These are phyloP conservation scores for Pterostichus niger DNA, from an alignment of 2,888 invertebrate species.

Conservation along the genomic window DNA sequence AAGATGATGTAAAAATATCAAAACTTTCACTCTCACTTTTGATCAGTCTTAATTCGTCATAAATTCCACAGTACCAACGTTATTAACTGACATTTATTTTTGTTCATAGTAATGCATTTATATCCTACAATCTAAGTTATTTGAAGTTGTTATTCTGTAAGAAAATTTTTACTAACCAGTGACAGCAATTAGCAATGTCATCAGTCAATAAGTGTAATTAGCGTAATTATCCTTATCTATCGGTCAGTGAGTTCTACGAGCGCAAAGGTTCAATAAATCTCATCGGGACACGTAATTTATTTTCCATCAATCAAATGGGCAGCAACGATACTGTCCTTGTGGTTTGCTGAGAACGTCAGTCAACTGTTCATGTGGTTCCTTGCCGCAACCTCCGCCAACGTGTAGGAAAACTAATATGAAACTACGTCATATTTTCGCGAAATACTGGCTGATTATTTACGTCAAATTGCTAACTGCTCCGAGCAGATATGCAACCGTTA, in stretches of 20 bases:
- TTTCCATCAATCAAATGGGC: conserved; percentile 58
- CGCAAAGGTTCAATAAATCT: conserved; percentile 60
- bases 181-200: conserved; percentile 1
- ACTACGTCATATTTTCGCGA: conserved; percentile 5
- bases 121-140: no score
- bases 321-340: conserved; percentile 49
- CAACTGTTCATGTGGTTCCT: conserved; percentile 51
- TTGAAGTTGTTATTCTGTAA: neutral
- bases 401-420: conserved; percentile 39
- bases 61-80: no score
- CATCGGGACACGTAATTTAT: conserved; percentile 57
- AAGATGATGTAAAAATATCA: no score
- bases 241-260: conserved; percentile 35
- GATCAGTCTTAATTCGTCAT: no score
- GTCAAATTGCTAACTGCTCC: neutral
- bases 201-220: conserved; percentile 5
- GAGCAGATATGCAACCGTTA: neutral
- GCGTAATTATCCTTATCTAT: conserved; percentile 31
- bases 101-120: no score
- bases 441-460: neutral
- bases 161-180: neutral
- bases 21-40: no score
- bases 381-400: conserved; percentile 8
- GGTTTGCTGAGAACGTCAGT: conserved; percentile 56
- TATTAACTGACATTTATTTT: no score